Evolutionary conservation across 2,888 invertebrate genomes (phyloP).

Genomic region (Philopedon plagiatum): DNA sequence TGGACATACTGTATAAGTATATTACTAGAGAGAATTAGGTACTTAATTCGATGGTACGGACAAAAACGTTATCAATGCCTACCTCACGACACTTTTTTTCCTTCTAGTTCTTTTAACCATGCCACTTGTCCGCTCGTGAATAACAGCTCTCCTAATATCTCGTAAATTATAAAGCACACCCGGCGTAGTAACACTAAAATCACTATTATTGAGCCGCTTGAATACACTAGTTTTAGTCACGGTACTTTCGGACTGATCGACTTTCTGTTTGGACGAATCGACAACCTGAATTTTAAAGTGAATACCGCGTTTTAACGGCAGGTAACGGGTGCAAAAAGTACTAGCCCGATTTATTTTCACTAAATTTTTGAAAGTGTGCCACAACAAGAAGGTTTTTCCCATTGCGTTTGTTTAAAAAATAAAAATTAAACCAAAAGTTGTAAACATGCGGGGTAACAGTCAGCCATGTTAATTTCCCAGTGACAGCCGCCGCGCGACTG

Average conservation of each 20-base stretch:
- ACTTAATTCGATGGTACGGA: too few species aligned
- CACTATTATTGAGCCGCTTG: constrained; percentile 25
- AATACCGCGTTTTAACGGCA: not conserved
- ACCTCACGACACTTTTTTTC: constrained; percentile 12
- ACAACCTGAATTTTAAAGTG: constrained; percentile 24
- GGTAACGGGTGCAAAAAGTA: not conserved
- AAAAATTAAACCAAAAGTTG: not conserved
- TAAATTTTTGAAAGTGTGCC: not conserved
- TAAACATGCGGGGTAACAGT: not conserved
- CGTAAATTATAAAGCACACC: constrained; percentile 27
- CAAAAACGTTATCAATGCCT: not conserved
- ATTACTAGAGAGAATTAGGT: too few species aligned
- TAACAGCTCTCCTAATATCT: constrained; percentile 13
- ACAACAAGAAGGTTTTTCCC: constrained; percentile 2
- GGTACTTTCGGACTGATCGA: constrained; percentile 29
- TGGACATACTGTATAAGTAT: too few species aligned
- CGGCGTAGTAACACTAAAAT: constrained; percentile 8
- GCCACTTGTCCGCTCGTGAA: not conserved
- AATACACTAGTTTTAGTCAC: constrained; percentile 14
- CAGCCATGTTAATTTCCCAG: not conserved
- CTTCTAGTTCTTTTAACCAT: not conserved
- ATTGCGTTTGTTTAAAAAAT: not conserved
- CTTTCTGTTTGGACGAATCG: not conserved
- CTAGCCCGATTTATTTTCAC: constrained; percentile 12
- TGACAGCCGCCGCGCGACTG: not conserved